phyloP scores from a whole-genome alignment of 2,888 invertebrate species.

The Sycophila texana region DNA sequence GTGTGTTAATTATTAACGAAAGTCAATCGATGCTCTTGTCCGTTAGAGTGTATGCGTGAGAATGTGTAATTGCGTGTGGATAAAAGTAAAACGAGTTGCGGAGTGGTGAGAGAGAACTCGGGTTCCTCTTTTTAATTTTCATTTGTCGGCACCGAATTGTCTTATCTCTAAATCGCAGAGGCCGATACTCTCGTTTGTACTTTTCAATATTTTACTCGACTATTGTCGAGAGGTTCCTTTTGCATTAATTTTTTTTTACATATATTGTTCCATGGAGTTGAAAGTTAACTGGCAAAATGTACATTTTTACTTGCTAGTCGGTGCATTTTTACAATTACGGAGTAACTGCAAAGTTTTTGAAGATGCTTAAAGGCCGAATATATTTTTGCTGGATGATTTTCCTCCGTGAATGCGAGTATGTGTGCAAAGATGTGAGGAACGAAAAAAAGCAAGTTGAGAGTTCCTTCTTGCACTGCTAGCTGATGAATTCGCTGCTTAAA shows the following conservation, averaged over 20 bases:
- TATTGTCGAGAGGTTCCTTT: not conserved
- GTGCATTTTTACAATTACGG: not conserved
- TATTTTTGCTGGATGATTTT: conserved; percentile 42
- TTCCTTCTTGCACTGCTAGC: conserved; percentile 58
- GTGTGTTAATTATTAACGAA: conserved; percentile 50
- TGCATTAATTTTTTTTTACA: conserved; percentile 27
- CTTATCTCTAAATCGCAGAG: conserved; percentile 16
- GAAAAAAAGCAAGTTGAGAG: conserved; percentile 52
- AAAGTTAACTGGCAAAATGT: conserved; percentile 43
- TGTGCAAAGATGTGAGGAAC: conserved; percentile 23
- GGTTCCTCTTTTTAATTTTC: conserved; percentile 51
- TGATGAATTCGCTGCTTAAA: conserved; percentile 64
- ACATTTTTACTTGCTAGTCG: not conserved
- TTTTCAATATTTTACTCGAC: too few species aligned
- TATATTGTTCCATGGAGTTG: conserved; percentile 12
- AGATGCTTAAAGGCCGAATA: not conserved
- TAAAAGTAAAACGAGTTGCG: conserved; percentile 45
- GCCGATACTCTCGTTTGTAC: too few species aligned
- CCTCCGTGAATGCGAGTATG: conserved; percentile 12
- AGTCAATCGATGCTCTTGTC: conserved; percentile 51
- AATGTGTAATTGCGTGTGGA: conserved; percentile 14
- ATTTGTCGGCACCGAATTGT: conserved; percentile 7
- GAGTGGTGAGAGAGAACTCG: conserved; percentile 64
- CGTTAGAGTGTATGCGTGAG: conserved; percentile 13
- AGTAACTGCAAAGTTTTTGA: not conserved